phyloP scores from a whole-genome alignment of 2,888 invertebrate species.

The Odontocerum albicorne region DNA sequence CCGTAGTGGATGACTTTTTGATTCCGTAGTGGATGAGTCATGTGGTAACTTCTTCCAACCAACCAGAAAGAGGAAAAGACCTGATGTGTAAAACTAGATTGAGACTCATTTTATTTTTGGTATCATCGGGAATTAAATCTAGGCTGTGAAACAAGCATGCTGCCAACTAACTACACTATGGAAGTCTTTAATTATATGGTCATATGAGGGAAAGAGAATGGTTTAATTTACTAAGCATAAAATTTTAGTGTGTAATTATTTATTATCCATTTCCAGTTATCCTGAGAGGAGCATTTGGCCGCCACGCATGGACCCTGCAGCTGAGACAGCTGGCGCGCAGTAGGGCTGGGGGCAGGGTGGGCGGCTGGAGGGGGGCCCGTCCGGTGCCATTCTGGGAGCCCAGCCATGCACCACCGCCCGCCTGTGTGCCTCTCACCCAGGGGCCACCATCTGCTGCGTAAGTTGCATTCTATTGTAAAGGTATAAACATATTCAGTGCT shows the following conservation, averaged over 20 bases:
- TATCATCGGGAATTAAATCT: too few relatives aligned
- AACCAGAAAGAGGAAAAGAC: too few relatives aligned
- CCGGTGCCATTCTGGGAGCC: slow-evolving; percentile 77
- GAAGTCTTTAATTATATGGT: too few relatives aligned
- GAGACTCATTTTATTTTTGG: too few relatives aligned
- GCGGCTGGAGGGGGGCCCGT: slow-evolving; percentile 53
- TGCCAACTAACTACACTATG: too few relatives aligned
- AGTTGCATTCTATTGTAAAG: slow-evolving; percentile 45
- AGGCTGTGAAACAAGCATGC: too few relatives aligned
- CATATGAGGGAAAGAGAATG: too few relatives aligned
- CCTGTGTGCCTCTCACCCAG: slow-evolving; percentile 56
- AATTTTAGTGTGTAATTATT: slow-evolving; percentile 2
- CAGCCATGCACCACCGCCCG: slow-evolving; percentile 43
- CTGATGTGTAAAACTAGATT: too few relatives aligned
- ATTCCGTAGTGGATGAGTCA: too few relatives aligned
- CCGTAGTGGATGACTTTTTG: too few relatives aligned
- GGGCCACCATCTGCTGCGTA: slow-evolving; percentile 80
- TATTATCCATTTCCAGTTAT: slow-evolving; percentile 59
- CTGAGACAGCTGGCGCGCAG: slow-evolving; percentile 84
- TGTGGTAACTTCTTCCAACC: too few relatives aligned
- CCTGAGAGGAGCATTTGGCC: slow-evolving; percentile 90
- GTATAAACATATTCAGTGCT: too few relatives aligned
- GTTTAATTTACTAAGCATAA: not conserved
- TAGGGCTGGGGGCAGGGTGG: slow-evolving; percentile 67
- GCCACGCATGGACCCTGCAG: slow-evolving; percentile 93